Conservation (phyloP, 2,888 invertebrate genomes). For the Hydraecia micacea region DNA sequence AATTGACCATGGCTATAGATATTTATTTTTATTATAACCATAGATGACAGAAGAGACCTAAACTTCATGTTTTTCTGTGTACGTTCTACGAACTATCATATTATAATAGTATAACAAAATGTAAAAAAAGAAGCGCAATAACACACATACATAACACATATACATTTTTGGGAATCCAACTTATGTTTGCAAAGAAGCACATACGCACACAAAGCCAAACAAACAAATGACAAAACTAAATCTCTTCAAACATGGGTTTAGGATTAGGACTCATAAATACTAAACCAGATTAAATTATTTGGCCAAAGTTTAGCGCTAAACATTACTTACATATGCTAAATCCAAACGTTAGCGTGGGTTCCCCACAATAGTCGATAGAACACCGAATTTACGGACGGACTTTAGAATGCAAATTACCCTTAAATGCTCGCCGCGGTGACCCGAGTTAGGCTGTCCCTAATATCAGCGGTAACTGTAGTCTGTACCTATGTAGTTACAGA, state of each 20-base stretch:
- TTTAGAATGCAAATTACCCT: conserved; percentile 58
- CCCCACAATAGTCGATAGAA: conserved; percentile 55
- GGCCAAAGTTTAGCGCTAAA: conserved; percentile 26
- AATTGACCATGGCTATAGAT: background rate
- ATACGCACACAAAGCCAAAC: conserved; percentile 4
- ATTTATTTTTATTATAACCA: background rate
- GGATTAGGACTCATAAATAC: conserved; percentile 44
- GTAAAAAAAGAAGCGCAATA: too few relatives aligned
- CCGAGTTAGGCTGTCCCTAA: conserved; percentile 17
- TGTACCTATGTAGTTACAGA: conserved; percentile 13
- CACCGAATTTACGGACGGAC: conserved; percentile 49
- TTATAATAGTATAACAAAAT: too few relatives aligned
- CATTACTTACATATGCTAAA: conserved; percentile 53
- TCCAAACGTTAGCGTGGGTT: conserved; percentile 36
- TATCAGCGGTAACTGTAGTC: conserved; percentile 8
- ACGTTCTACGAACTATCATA: background rate
- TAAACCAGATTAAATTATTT: conserved; percentile 54
- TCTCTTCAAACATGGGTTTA: conserved; percentile 32
- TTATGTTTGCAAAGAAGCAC: too few relatives aligned
- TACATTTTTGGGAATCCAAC: too few relatives aligned
- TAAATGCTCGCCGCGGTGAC: conserved; percentile 37
- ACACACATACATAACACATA: too few relatives aligned
- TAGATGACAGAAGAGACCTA: background rate
- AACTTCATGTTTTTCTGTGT: background rate
- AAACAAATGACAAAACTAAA: conserved; percentile 16